Conservation (phyloP, 2,888 invertebrate species). For the Epinotia nisella region DNA sequence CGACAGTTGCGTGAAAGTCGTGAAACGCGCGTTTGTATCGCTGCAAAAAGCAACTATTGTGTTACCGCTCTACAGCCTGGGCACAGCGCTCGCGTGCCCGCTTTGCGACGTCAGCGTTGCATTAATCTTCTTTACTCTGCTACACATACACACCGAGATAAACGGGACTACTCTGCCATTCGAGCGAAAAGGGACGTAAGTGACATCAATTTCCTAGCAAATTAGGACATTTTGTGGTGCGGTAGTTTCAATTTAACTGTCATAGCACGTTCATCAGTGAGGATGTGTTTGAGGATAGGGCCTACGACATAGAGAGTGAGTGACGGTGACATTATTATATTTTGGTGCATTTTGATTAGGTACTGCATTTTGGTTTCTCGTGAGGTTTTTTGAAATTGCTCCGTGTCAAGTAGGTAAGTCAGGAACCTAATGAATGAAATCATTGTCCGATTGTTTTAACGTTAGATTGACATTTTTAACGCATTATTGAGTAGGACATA, state of each 20-base stretch:
- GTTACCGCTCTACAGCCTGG: constrained; percentile 47
- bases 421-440: too few species aligned
- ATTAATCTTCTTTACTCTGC: constrained; percentile 61
- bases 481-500: too few species aligned
- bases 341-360: too few species aligned
- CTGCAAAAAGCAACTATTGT: too few species aligned
- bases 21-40: too few species aligned
- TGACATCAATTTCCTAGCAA: not conserved
- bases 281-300: constrained; percentile 6
- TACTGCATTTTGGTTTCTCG: too few species aligned
- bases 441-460: too few species aligned
- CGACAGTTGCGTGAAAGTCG: too few species aligned
- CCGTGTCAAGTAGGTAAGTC: too few species aligned
- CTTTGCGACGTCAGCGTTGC: constrained; percentile 53
- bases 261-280: constrained; percentile 48
- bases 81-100: constrained; percentile 53
- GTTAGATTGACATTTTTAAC: too few species aligned
- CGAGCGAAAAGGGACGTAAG: not conserved
- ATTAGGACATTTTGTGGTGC: constrained; percentile 42
- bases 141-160: constrained; percentile 56
- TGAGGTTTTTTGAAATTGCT: too few species aligned
- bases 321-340: not conserved
- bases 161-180: constrained; percentile 47
- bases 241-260: constrained; percentile 59
- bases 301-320: not conserved